These are phyloP conservation scores for Melitaea athalia DNA, from an alignment of 2,888 invertebrate species.

Conservation along the genomic window DNA sequence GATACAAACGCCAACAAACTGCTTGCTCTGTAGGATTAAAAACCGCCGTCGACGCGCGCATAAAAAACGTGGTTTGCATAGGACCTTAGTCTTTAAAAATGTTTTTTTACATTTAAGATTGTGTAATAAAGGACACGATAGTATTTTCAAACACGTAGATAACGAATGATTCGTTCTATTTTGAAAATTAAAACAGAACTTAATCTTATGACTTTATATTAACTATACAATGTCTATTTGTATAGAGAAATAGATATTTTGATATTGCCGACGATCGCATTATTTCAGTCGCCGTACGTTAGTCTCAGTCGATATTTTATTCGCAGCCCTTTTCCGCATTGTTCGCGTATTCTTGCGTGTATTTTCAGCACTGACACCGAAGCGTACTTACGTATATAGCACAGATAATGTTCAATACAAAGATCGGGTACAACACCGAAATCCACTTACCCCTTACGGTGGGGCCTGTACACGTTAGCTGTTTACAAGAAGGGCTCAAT, in stretches of 20 bases:
- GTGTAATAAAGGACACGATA: too few species aligned
- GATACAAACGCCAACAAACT: too few species aligned
- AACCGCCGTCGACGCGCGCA: too few species aligned
- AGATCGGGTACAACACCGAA: slow-evolving; percentile 76
- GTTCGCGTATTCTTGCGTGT: slow-evolving; percentile 35
- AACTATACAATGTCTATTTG: not conserved
- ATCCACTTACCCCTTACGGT: slow-evolving; percentile 81
- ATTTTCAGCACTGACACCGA: slow-evolving; percentile 37
- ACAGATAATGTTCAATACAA: slow-evolving; percentile 64
- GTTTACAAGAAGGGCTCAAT: slow-evolving; percentile 78
- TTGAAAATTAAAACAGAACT: too few species aligned
- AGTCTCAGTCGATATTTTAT: slow-evolving; percentile 14
- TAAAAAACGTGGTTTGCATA: too few species aligned
- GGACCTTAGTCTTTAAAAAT: too few species aligned
- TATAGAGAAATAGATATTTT: not conserved
- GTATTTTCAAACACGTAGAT: too few species aligned
- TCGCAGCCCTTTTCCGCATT: slow-evolving; percentile 33
- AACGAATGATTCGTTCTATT: too few species aligned
- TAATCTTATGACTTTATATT: not conserved
- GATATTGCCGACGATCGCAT: not conserved
- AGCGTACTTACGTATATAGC: slow-evolving; percentile 37
- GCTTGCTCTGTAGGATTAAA: too few species aligned
- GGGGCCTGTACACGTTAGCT: slow-evolving; percentile 68
- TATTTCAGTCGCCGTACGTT: slow-evolving; percentile 6
- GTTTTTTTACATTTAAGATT: too few species aligned